A percentile compares a stretch with the other conserved stretches of the same genome.
Evolutionary conservation across 2,888 invertebrate species (phyloP).

Genomic region (Podabrus alpinus): DNA sequence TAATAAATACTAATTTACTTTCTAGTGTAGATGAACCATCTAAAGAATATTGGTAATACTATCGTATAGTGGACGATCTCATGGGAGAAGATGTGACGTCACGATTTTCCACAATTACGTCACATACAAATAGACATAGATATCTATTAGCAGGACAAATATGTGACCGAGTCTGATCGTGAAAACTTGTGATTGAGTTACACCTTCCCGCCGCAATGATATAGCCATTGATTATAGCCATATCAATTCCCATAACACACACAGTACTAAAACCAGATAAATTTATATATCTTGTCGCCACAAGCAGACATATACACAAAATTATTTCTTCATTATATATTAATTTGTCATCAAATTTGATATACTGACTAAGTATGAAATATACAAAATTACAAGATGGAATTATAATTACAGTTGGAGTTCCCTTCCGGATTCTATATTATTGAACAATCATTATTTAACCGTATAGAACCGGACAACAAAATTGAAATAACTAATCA

Average conservation of each 20-base stretch:
- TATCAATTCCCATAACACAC: slow-evolving; percentile 45
- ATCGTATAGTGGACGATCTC: slow-evolving; percentile 32
- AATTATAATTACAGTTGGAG: background rate
- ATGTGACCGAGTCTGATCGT: slow-evolving; percentile 46
- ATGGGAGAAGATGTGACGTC: slow-evolving; percentile 43
- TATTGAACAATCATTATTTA: no score
- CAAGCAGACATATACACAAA: slow-evolving; percentile 8
- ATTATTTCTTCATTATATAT: slow-evolving; percentile 22
- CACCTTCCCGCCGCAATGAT: slow-evolving; percentile 42
- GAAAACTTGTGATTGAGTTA: slow-evolving; percentile 54
- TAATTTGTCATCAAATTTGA: slow-evolving; percentile 16
- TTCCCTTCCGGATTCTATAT: no score
- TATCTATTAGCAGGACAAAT: slow-evolving; percentile 51
- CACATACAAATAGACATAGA: slow-evolving; percentile 52
- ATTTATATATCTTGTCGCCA: slow-evolving; percentile 25
- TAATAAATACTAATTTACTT: slow-evolving; percentile 37
- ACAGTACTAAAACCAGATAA: slow-evolving; percentile 27
- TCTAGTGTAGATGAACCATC: slow-evolving; percentile 32
- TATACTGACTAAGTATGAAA: background rate
- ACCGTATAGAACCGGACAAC: no score
- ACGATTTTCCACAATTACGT: slow-evolving; percentile 44
- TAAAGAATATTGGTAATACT: slow-evolving; percentile 38
- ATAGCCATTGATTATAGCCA: slow-evolving; percentile 50
- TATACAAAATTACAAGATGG: background rate
- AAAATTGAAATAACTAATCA: no score